Conservation (phyloP, 2,113 vertebrate species). For the Xiphophorus hellerii region DNA sequence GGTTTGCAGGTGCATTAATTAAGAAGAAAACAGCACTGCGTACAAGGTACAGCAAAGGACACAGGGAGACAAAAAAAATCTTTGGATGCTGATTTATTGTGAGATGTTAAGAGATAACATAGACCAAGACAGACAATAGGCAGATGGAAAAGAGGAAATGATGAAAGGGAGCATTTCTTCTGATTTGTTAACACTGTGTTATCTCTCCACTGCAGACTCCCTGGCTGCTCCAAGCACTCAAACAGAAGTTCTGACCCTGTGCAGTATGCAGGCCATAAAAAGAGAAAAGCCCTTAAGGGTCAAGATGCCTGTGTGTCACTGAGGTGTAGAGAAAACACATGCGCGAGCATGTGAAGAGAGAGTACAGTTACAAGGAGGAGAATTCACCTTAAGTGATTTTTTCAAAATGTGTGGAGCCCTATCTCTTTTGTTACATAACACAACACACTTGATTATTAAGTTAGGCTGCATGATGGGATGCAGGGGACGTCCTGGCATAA, state of each 20-base stretch:
- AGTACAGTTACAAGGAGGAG: constrained; percentile 2
- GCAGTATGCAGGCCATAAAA: constrained; percentile 13
- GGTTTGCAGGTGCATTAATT: constrained; percentile 42
- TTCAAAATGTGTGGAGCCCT: neutral
- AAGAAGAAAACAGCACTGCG: constrained; percentile 42
- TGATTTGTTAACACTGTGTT: constrained; percentile 56
- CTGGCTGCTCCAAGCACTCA: constrained; percentile 21
- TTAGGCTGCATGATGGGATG: neutral
- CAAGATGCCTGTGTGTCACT: constrained; percentile 29
- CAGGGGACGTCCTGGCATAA: too few species aligned
- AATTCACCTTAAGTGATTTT: constrained; percentile 8
- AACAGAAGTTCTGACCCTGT: neutral
- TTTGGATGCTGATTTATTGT: neutral
- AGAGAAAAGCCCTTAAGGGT: constrained; percentile 33
- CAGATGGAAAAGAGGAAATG: constrained; percentile 30
- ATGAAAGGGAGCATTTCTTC: constrained; percentile 41
- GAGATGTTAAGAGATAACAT: neutral
- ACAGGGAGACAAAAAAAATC: constrained; percentile 11
- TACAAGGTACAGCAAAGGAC: constrained; percentile 25
- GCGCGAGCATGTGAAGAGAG: neutral
- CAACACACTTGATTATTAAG: neutral
- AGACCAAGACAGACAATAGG: constrained; percentile 30
- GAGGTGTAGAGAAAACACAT: constrained; percentile 4
- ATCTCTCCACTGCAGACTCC: constrained; percentile 45
- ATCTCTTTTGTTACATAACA: neutral